These are phyloP conservation scores for Xestia sexstrigata DNA, from an alignment of 2,888 invertebrate species.

Conservation along the genomic window DNA sequence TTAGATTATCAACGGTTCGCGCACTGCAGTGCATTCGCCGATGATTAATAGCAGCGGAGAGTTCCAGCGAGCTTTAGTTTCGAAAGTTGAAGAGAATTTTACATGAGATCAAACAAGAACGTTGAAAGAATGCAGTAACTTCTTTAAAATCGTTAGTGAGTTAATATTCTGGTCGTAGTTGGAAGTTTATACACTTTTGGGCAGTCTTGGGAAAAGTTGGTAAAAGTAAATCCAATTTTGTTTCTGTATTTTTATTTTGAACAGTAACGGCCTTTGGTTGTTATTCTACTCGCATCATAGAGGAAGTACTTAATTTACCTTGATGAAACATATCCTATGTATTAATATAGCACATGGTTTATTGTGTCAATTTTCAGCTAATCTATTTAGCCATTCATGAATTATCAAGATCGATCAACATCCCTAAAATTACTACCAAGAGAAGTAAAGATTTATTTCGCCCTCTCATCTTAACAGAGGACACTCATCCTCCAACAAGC, in stretches of 20 bases:
- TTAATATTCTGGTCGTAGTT: constrained; percentile 27
- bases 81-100: constrained; percentile 53
- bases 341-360: background rate
- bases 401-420: background rate
- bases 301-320: background rate
- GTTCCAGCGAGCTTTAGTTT: constrained; percentile 48
- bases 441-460: background rate
- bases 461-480: background rate
- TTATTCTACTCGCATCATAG: too few relatives aligned
- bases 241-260: too few relatives aligned
- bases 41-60: constrained; percentile 61
- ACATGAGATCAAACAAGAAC: constrained; percentile 47
- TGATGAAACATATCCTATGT: background rate
- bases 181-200: background rate
- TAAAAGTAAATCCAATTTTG: too few relatives aligned
- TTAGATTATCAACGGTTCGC: constrained; percentile 69
- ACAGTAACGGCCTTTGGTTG: too few relatives aligned
- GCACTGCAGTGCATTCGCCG: constrained; percentile 55
- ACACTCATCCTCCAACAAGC: constrained; percentile 5
- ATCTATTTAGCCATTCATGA: too few relatives aligned
- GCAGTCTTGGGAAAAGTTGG: background rate
- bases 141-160: constrained; percentile 30
- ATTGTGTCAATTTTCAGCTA: background rate
- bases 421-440: too few relatives aligned
- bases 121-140: constrained; percentile 26